Evolutionary conservation across 2,888 invertebrate species (phyloP).

Genomic region (Coenonympha glycerion): DNA sequence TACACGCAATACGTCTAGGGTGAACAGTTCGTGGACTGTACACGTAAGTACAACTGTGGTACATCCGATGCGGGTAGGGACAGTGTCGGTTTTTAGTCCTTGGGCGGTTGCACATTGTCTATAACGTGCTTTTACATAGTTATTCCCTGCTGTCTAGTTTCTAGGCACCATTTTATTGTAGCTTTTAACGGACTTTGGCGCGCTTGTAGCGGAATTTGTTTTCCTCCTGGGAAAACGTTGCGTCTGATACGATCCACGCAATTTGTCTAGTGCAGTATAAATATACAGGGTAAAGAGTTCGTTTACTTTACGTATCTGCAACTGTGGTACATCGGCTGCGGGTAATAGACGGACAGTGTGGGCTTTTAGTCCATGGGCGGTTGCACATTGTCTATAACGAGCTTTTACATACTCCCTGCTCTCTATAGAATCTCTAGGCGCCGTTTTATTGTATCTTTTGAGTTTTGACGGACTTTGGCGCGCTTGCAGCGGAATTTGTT

Average conservation of each 20-base stretch:
- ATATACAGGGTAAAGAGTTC: no score
- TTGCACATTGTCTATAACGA: slow-evolving; percentile 23
- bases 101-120: slow-evolving; percentile 27
- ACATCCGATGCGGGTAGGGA: neutral
- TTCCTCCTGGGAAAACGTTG: no score
- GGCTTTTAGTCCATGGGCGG: slow-evolving; percentile 15
- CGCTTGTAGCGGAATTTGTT: neutral
- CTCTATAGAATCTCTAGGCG: neutral
- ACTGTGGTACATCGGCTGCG: neutral
- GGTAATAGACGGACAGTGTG: neutral
- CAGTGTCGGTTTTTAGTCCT: neutral
- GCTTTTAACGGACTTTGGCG: neutral
- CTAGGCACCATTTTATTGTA: neutral
- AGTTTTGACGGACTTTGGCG: neutral
- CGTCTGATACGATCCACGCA: no score
- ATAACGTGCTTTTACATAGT: slow-evolving; percentile 17
- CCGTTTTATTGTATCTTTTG: neutral
- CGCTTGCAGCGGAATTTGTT: neutral
- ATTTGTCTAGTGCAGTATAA: no score
- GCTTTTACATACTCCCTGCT: slow-evolving; percentile 13
- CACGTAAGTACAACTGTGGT: no score
- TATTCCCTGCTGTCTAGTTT: neutral
- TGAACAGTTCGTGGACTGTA: no score
- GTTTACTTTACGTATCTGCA: no score
- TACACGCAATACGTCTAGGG: no score